Conservation (phyloP, 2,888 invertebrate genomes). For the Polydrusus cervinus region DNA sequence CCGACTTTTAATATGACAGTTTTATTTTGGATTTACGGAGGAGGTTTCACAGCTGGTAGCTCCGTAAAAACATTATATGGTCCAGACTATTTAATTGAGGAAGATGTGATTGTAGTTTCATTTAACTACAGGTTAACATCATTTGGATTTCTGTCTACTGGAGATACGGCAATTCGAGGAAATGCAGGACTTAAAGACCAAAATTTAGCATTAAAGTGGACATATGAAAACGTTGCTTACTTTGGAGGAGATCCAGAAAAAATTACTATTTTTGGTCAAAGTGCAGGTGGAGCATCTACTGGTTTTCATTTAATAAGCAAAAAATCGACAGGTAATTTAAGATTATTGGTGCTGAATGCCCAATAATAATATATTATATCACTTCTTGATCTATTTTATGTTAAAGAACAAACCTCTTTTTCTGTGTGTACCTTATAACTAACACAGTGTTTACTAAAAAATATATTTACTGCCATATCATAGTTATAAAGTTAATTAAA, state of each 20-base stretch:
- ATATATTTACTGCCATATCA: too few species aligned
- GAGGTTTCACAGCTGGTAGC: slow-evolving; percentile 4
- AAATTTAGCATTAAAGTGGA: slow-evolving; percentile 49
- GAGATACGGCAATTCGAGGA: slow-evolving; percentile 7
- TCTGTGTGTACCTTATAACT: too few species aligned
- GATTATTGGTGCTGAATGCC: not conserved
- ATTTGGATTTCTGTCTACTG: slow-evolving; percentile 53
- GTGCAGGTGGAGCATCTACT: slow-evolving; percentile 23
- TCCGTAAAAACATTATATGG: slow-evolving; percentile 10
- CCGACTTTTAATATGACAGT: not conserved
- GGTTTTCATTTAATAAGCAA: slow-evolving; percentile 18
- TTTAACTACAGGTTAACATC: slow-evolving; percentile 27
- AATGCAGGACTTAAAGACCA: not conserved
- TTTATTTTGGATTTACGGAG: slow-evolving; percentile 8
- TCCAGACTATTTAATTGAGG: slow-evolving; percentile 31
- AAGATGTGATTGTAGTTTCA: slow-evolving; percentile 21
- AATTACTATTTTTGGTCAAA: slow-evolving; percentile 60
- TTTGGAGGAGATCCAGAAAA: slow-evolving; percentile 51
- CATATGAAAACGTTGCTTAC: slow-evolving; percentile 54
- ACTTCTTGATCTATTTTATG: too few species aligned
- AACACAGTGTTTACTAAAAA: too few species aligned
- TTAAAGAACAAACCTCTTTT: too few species aligned
- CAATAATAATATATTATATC: too few species aligned
- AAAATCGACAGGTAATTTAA: slow-evolving; percentile 12
- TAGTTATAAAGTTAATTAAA: too few species aligned